phyloP scores from a whole-genome alignment of 2,888 invertebrate genomes.

The Pseudoips prasinana region DNA sequence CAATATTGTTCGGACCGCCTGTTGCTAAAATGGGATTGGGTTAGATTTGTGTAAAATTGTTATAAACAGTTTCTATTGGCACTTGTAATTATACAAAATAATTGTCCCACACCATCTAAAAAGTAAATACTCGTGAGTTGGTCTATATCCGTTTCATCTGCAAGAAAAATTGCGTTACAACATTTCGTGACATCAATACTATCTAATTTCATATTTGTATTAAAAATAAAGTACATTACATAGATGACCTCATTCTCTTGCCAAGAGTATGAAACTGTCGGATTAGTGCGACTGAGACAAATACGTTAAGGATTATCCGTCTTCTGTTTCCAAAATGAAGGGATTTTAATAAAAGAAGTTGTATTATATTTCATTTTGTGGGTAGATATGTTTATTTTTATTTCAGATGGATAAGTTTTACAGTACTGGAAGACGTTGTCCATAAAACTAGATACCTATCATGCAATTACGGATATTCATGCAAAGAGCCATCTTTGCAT shows the following conservation, averaged over 20 bases:
- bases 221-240: slow-evolving; percentile 32
- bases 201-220: slow-evolving; percentile 36
- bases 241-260: slow-evolving; percentile 30
- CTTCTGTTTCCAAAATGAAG: slow-evolving; percentile 18
- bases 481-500: no score
- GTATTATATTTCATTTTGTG: slow-evolving; percentile 2
- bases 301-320: slow-evolving; percentile 28
- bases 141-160: slow-evolving; percentile 29
- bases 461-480: no score
- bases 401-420: no score
- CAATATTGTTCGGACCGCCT: no score
- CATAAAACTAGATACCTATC: no score
- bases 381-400: not conserved
- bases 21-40: no score
- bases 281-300: slow-evolving; percentile 32
- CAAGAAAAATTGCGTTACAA: slow-evolving; percentile 27
- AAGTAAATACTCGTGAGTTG: no score
- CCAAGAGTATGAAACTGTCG: slow-evolving; percentile 5
- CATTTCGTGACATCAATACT: slow-evolving; percentile 30
- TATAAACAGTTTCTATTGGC: no score
- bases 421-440: no score
- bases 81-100: no score
- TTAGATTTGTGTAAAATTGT: no score
- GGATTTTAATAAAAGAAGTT: slow-evolving; percentile 8
- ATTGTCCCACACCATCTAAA: no score